Evolutionary conservation across 2,113 vertebrate genomes (phyloP).

Genomic region (Anhinga rufa): DNA sequence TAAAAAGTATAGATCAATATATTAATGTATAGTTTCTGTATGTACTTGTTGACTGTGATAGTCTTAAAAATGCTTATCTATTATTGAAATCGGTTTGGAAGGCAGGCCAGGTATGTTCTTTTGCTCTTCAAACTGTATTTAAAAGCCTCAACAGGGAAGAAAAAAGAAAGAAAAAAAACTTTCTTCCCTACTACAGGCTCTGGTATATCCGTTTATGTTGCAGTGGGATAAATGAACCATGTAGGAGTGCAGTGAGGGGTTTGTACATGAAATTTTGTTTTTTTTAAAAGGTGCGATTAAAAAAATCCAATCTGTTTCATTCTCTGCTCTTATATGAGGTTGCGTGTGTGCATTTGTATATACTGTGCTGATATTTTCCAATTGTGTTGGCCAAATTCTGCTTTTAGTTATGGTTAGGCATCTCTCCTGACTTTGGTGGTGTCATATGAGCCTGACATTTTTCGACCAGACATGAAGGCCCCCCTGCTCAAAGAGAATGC

Average conservation of each 20-base stretch:
- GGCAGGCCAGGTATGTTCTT: neutral
- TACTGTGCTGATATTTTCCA: slow-evolving; percentile 53
- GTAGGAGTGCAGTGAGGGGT: neutral
- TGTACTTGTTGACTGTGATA: neutral
- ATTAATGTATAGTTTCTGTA: neutral
- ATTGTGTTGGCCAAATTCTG: slow-evolving; percentile 60
- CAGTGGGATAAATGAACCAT: neutral
- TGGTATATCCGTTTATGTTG: neutral
- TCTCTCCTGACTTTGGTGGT: slow-evolving; percentile 55
- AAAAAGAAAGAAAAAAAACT: too few species aligned
- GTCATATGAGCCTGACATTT: slow-evolving; percentile 63
- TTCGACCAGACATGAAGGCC: slow-evolving; percentile 53
- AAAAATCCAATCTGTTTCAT: slow-evolving; percentile 16
- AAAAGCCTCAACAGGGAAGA: neutral
- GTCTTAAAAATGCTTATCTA: neutral
- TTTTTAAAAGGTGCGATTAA: slow-evolving; percentile 48
- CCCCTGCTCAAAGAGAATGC: slow-evolving; percentile 53
- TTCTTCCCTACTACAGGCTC: neutral
- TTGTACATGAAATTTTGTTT: neutral
- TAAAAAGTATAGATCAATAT: neutral
- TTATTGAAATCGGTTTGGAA: neutral
- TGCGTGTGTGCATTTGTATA: slow-evolving; percentile 48
- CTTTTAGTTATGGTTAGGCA: slow-evolving; percentile 62
- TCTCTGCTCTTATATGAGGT: neutral
- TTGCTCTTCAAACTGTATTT: neutral